These are phyloP conservation scores for Halocynthia roretzi DNA, from an alignment of 23 tunicate species.

Conservation along the genomic window DNA sequence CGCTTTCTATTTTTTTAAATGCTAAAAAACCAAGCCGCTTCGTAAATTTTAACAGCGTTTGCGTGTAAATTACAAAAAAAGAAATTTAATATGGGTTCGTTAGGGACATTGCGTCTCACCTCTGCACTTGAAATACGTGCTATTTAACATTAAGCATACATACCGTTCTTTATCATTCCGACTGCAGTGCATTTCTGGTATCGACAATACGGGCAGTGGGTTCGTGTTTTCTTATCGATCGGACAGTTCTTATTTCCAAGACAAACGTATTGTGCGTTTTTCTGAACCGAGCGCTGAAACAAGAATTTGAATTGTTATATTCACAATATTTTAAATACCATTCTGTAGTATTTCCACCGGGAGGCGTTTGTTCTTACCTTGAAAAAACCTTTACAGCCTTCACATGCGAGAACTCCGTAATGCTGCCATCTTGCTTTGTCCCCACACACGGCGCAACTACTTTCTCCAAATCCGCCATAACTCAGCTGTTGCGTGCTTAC, in stretches of 20 bases:
- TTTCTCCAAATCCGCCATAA: constrained; percentile 44
- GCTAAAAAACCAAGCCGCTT: no score
- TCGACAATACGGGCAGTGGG: constrained; percentile 97
- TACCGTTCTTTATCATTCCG: constrained; percentile 97
- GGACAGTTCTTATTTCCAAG: constrained; percentile 84
- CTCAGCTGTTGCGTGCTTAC: background rate
- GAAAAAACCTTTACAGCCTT: constrained; percentile 99
- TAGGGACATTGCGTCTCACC: no score
- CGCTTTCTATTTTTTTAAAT: no score
- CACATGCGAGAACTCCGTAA: constrained; percentile 97
- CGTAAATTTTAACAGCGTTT: no score
- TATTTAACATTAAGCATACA: constrained; percentile 7
- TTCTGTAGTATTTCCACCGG: no score
- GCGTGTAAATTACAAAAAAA: no score
- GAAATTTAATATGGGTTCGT: no score
- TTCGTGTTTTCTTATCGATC: constrained; percentile 93
- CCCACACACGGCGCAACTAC: constrained; percentile 94
- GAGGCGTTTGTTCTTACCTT: constrained; percentile 42
- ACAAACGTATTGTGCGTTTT: constrained; percentile 93
- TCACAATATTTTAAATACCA: no score
- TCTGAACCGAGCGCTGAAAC: constrained; percentile 91
- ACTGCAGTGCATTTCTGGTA: constrained; percentile 88
- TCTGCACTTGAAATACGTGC: no score
- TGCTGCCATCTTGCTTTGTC: constrained; percentile 99
- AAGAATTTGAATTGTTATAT: no score